Evolutionary conservation across 64 coral and sea anemone species (phyloP).

Genomic region (Actinia tenebrosa): DNA sequence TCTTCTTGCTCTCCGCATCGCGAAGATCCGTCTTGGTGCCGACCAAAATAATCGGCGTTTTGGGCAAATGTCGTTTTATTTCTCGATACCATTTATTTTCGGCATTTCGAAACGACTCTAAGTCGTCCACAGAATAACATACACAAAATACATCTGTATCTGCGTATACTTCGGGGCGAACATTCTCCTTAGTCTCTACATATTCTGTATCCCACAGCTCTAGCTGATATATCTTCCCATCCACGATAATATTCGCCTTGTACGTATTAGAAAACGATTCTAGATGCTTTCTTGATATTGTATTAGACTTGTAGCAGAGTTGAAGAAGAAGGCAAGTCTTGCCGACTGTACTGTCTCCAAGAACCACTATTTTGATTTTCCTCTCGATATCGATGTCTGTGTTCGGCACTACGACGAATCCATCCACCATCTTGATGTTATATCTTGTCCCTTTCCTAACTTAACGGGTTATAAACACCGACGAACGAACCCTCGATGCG

Average conservation of each 20-base stretch:
- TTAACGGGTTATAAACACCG: not conserved
- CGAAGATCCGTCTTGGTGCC: conserved; percentile 84
- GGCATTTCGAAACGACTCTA: conserved; percentile 68
- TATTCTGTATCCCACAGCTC: conserved; percentile 73
- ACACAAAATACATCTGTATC: conserved; percentile 79
- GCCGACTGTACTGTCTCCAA: conserved; percentile 64
- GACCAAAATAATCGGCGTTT: conserved; percentile 77
- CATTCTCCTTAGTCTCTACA: conserved; percentile 20
- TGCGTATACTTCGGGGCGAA: conserved; percentile 18
- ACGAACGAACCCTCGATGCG: not conserved
- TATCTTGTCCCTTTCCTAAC: not conserved
- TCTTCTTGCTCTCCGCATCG: conserved; percentile 33
- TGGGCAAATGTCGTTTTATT: conserved; percentile 44
- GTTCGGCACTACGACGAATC: conserved; percentile 55
- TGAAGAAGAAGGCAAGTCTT: conserved; percentile 89
- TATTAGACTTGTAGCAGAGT: conserved; percentile 84
- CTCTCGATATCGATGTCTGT: conserved; percentile 73
- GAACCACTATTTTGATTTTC: conserved; percentile 67
- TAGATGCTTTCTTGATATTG: conserved; percentile 65
- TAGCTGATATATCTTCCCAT: conserved; percentile 78
- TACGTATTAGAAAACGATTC: conserved; percentile 72
- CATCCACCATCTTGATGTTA: conserved; percentile 62
- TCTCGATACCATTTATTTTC: conserved; percentile 72
- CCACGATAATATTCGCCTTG: conserved; percentile 64
- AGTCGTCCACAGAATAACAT: conserved; percentile 68